These are phyloP conservation scores for Lynx canadensis DNA, from an alignment of 2,113 vertebrate species.

Conservation along the genomic window DNA sequence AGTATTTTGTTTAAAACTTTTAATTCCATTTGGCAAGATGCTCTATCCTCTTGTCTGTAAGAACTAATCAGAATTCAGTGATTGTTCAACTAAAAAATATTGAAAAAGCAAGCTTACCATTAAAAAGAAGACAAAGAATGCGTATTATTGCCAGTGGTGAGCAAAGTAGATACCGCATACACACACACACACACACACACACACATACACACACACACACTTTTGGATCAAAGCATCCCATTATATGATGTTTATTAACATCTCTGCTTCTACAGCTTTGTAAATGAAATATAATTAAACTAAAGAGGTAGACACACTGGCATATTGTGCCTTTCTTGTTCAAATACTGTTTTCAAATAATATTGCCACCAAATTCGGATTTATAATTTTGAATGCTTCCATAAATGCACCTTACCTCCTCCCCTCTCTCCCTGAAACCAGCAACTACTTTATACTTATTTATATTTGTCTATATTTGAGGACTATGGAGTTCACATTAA, in stretches of 20 bases:
- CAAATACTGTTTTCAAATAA: not conserved
- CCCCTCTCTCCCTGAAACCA: not conserved
- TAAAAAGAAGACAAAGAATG: conserved; percentile 24
- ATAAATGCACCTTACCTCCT: not conserved
- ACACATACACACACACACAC: not conserved
- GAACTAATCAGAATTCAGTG: conserved; percentile 52
- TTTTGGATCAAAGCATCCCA: not conserved
- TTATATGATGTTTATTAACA: conserved; percentile 20
- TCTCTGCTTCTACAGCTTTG: not conserved
- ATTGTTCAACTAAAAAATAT: conserved; percentile 2
- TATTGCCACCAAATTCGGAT: not conserved
- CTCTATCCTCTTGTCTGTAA: not conserved
- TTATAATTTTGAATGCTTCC: not conserved
- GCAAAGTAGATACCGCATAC: not conserved
- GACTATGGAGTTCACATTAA: not conserved
- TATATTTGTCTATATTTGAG: not conserved
- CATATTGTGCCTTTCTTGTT: not conserved
- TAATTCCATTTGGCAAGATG: conserved; percentile 50
- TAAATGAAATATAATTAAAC: conserved; percentile 29
- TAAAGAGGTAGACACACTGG: not conserved
- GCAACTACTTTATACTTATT: not conserved
- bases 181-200: not conserved
- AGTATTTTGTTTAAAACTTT: conserved; percentile 51
- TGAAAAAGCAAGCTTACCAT: not conserved
- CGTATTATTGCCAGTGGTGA: not conserved